Conservation (phyloP, 2,113 vertebrate species). For the Prochilodus magdalenae region DNA sequence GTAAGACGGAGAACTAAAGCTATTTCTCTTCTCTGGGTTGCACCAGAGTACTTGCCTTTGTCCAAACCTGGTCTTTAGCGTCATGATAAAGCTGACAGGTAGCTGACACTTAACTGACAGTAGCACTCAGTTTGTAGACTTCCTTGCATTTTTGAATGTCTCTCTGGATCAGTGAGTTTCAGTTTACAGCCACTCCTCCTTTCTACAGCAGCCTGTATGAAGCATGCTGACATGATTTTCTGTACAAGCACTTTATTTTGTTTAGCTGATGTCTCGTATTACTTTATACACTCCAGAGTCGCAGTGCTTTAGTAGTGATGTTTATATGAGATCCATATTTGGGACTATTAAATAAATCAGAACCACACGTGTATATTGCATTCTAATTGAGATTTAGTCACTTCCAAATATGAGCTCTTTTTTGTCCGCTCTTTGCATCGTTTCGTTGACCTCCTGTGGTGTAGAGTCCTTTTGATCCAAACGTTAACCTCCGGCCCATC, state of each 20-base stretch:
- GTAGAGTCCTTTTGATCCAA: conserved; percentile 28
- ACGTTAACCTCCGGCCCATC: not conserved
- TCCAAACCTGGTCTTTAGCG: not conserved
- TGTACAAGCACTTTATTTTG: too few relatives aligned
- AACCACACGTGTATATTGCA: not conserved
- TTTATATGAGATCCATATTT: not conserved
- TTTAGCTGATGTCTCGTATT: not conserved
- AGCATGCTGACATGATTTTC: not conserved
- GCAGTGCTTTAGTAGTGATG: not conserved
- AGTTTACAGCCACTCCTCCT: not conserved
- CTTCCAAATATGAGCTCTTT: conserved; percentile 11
- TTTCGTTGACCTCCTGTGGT: conserved; percentile 14
- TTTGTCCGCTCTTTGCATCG: not conserved
- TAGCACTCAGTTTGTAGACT: not conserved
- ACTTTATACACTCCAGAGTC: not conserved
- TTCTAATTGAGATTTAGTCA: conserved; percentile 14
- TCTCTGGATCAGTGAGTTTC: not conserved
- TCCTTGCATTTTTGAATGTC: not conserved
- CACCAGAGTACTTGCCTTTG: too few relatives aligned
- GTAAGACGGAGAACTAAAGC: too few relatives aligned
- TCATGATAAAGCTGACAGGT: not conserved
- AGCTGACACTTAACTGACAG: not conserved
- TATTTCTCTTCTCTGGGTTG: too few relatives aligned
- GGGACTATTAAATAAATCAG: not conserved
- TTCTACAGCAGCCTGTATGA: not conserved